A percentile compares a stretch with the other conserved stretches of the same genome.
Evolutionary conservation across 2,888 invertebrate genomes (phyloP).

Genomic region (Acronicta leporina): DNA sequence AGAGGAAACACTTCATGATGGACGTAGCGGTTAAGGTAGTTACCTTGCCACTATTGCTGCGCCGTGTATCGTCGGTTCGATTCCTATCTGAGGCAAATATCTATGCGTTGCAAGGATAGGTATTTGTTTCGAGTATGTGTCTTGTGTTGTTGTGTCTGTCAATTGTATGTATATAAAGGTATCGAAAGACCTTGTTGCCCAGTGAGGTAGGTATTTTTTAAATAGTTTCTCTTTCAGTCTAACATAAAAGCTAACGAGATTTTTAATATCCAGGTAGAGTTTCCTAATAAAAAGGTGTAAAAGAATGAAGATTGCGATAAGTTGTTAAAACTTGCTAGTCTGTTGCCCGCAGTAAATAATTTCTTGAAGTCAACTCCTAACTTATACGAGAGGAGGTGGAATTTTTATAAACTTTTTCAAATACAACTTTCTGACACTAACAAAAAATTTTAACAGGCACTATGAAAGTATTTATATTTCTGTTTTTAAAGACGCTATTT

Average conservation of each 20-base stretch:
- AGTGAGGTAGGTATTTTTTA: too few species aligned
- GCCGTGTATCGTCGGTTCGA: too few species aligned
- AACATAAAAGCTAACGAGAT: background rate
- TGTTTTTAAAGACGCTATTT: background rate
- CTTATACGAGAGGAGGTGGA: slow-evolving; percentile 29
- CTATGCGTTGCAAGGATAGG: too few species aligned
- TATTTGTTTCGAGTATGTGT: too few species aligned
- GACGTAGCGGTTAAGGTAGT: too few species aligned
- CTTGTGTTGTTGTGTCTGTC: too few species aligned
- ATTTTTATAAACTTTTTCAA: slow-evolving; percentile 14
- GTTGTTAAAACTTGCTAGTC: slow-evolving; percentile 24
- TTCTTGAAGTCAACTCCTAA: slow-evolving; percentile 27
- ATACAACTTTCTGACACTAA: background rate
- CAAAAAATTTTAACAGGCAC: background rate
- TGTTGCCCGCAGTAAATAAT: slow-evolving; percentile 43
- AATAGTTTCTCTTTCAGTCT: background rate
- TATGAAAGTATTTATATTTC: background rate
- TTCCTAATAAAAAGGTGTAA: slow-evolving; percentile 33
- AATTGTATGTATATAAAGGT: too few species aligned
- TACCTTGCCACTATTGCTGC: too few species aligned
- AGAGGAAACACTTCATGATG: too few species aligned
- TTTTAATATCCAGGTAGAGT: slow-evolving; percentile 21
- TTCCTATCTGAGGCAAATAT: too few species aligned
- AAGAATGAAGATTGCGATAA: slow-evolving; percentile 37
- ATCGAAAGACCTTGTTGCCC: too few species aligned